Evolutionary conservation across 1,140 invertebrate genomes (phyloP), one percentile per base, ranked within the genome.

Genomic region (Neodiprion lecontei): DNA sequence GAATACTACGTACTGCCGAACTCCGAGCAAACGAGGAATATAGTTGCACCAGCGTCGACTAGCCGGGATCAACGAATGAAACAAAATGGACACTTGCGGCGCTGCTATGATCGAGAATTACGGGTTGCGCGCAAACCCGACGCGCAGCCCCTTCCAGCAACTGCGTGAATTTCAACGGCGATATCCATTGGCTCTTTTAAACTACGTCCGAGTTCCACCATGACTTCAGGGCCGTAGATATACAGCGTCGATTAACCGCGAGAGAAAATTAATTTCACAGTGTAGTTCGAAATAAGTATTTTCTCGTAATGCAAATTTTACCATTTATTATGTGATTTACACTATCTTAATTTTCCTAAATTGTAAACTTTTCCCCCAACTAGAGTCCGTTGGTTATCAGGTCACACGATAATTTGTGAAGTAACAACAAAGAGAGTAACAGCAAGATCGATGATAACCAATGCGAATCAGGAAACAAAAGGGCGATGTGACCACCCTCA

Each of bases 41-140:
- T 81, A 73, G 70, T 73, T 76, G 48, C 84, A 85, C 83, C 82
- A 82, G 84, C 80, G 84, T 83, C 83, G 84, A 82, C 81, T 81
- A 79, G 49, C 78, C 81, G 82, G 82, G 83, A 85, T 83, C 84
- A 71, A 77, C 70, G 17, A 53, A 70, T 68, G 67, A 48, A 69
- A 79, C 80, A 84, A 85, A 85, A 86, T 86, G 84, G 84, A 84
- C 81, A 40, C 28, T 40, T 5, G 28, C 28, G 28, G 84, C 73
- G 72, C 65, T 67, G 14, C 47, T 68, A 21, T 69, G 23, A 21
- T 12, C 68, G 53, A 12, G 53, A 61, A 74, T 66, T 49, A 67
- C 49, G 21, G 17, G 23, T 7, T 28, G 10, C 21, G 65, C 65
- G 72, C 72, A 66, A 67, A 67, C 61, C 53, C 72, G 72, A 61